These are phyloP conservation scores for Enteromius anoplus DNA, from an alignment of 2,797 vertebrate genomes.

Conservation along the genomic window DNA sequence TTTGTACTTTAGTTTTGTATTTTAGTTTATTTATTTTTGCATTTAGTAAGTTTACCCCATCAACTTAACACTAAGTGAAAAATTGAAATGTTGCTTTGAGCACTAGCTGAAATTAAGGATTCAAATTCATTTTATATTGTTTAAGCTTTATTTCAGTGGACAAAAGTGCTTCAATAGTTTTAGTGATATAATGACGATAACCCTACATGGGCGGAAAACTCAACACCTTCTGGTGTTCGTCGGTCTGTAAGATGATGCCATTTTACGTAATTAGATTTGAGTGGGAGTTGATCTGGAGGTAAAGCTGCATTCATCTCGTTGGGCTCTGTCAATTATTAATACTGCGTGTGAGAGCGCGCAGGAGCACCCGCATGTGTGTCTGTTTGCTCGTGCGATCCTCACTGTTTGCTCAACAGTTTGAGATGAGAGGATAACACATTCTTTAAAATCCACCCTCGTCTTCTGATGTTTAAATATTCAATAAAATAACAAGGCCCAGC, in stretches of 20 bases:
- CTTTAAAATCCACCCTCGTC: constrained; percentile 6
- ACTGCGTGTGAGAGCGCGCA: constrained; percentile 11
- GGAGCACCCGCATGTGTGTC: not conserved
- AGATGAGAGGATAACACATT: constrained; percentile 38
- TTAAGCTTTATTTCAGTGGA: not conserved
- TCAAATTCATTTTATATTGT: not conserved
- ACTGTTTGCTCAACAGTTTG: constrained; percentile 45
- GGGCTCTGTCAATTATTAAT: constrained; percentile 55
- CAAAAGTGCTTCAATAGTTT: not conserved
- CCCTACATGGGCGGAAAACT: not conserved
- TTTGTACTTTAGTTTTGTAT: not conserved
- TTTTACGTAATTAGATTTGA: constrained; percentile 42
- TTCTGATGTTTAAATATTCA: not conserved
- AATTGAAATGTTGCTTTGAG: not conserved
- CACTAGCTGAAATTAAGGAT: not conserved
- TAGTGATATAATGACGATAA: not conserved
- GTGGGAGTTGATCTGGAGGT: constrained; percentile 29
- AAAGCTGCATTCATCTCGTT: constrained; percentile 40
- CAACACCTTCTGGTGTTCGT: not conserved
- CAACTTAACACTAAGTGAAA: not conserved
- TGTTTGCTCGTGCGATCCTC: constrained; percentile 32
- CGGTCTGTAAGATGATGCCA: constrained; percentile 38
- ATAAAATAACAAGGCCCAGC: not conserved
- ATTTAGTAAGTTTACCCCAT: not conserved
- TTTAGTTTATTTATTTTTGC: not conserved